Percentiles rank a stretch among this genome's conserved stretches.
phyloP scores from a whole-genome alignment of 2,797 vertebrate species.

The Melanotaenia maccullochi region DNA sequence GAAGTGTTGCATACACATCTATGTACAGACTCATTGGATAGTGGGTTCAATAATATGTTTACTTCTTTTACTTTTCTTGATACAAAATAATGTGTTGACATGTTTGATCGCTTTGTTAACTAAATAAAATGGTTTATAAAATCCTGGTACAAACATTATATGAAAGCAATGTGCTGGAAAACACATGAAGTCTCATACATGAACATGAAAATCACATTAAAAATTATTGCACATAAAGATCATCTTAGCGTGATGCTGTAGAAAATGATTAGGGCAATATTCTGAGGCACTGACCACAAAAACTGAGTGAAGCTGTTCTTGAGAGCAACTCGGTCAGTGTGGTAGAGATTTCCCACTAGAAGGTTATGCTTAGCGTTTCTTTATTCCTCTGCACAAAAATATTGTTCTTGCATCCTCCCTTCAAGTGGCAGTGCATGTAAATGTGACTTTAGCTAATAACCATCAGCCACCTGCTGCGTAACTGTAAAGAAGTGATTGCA shows the following conservation, averaged over 20 bases:
- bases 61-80: slow-evolving; percentile 43
- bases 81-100: slow-evolving; percentile 64
- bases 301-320: slow-evolving; percentile 25
- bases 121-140: slow-evolving; percentile 69
- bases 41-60: slow-evolving; percentile 38
- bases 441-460: slow-evolving; percentile 46
- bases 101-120: slow-evolving; percentile 59
- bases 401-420: slow-evolving; percentile 52
- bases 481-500: slow-evolving; percentile 46
- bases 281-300: slow-evolving; percentile 18
- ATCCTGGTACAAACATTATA: slow-evolving; percentile 51
- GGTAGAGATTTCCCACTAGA: slow-evolving; percentile 20
- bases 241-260: slow-evolving; percentile 25
- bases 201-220: slow-evolving; percentile 33
- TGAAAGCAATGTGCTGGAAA: slow-evolving; percentile 25
- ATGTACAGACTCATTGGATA: slow-evolving; percentile 36
- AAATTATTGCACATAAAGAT: slow-evolving; percentile 57
- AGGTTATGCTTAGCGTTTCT: slow-evolving; percentile 20
- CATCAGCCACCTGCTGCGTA: slow-evolving; percentile 55
- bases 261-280: slow-evolving; percentile 8
- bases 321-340: slow-evolving; percentile 15
- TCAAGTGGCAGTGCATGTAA: slow-evolving; percentile 42
- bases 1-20: background rate
- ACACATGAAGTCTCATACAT: slow-evolving; percentile 13
- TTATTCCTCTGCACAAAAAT: slow-evolving; percentile 23